Evolutionary conservation across 2,113 vertebrate genomes (phyloP), one percentile per base, ranked within the genome.

Genomic region (Peucedramus taeniatus): DNA sequence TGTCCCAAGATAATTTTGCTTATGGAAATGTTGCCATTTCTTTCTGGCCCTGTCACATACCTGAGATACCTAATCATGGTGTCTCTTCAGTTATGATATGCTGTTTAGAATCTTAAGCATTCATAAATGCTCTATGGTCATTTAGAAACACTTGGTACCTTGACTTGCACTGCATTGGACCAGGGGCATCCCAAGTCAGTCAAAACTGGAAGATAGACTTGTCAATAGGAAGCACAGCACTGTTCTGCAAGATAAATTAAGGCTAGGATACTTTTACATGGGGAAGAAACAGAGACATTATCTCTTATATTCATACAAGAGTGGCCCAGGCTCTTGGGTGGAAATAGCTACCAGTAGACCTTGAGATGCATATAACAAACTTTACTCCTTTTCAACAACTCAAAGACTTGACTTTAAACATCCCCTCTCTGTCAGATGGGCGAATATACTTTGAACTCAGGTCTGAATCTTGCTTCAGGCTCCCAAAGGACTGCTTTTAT

Each of bases 1-100:
- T 65, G 16, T 16, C 22, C 7, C 11, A 59, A 39, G 5, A 31
- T 40, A 24, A 19, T 49, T 76, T 51, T 60, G 6, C 31, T 49
- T 44, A 5, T 39, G 39, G 22, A 54, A 81, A 39, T 0, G 0
- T 59, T 77, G 17, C 7, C 12, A 44, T 39, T 75, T 57, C 33
- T 31, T 13, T 42, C 35, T 66, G 54, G 12, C 6, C 13, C 9
- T 2, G 3, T 49, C 27, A 20, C 31, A 24, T 61, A 30, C 27
- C 35, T 40, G 47, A 35, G 33, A 56, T 50, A 50, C 7, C 21
- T 28, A 49, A 76, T 30, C 26, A 60, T 5, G 6, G 4, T 72
- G 20, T 61, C 27, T 53, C 30, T 70, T 70, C 56, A 16, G 6
- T 42, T 35, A 7, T 11, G 9, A 15, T 21, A 10, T 8, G 9